Evolutionary conservation across 1,140 invertebrate species (phyloP), one percentile per base, ranked within the genome.

Genomic region (Stegodyphus mimosarum): DNA sequence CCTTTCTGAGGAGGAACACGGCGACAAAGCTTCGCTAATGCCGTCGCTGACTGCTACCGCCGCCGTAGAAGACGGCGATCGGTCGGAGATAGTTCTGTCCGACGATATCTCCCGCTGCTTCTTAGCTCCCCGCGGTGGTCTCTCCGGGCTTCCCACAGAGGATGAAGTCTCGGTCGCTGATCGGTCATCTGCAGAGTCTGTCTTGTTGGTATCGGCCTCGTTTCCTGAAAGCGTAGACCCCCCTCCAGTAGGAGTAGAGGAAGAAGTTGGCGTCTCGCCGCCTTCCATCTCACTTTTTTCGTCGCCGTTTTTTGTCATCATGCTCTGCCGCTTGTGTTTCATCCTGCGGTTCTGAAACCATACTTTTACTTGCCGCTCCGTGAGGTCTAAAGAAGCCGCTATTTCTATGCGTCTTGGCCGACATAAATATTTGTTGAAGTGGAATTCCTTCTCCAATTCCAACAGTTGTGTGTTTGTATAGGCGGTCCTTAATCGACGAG

Each of bases 281-380:
- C 75, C 78, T 79, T 80, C 86, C 17, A 63, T 48, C 6, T 76
- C 83, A 33, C 73, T 67, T 66, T 87, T 87, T 48, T 96, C 95
- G 89, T 97, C 96, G 7, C 91, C 91, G 83, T 93, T 93, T 90
- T 98, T 98, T 74, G 93, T 96, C 75, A 97, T 90, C 72, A 86
- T 76, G 1, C 96, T 97, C 90, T 98, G 96, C 67, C 97, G 91
- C 90, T 98, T 99, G 91, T 98, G 96, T 90, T 99, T 99, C 98
- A 99, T 99, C 18, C 98, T 93, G 55, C 98, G 93, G 92, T 99
- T 99, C 93, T 99, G 97, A 90, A 98, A 99, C 97, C 97, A 99
- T 17, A 99, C 97, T 92, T 99, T 89, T 91, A 95, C 91, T 89
- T 93, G 92, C 93, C 97, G 93, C 91, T 99, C 97, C 73, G 97